Evolutionary conservation across 2,113 vertebrate genomes (phyloP), one percentile per base, ranked within the genome.

Genomic region (Brachionichthys hirsutus): DNA sequence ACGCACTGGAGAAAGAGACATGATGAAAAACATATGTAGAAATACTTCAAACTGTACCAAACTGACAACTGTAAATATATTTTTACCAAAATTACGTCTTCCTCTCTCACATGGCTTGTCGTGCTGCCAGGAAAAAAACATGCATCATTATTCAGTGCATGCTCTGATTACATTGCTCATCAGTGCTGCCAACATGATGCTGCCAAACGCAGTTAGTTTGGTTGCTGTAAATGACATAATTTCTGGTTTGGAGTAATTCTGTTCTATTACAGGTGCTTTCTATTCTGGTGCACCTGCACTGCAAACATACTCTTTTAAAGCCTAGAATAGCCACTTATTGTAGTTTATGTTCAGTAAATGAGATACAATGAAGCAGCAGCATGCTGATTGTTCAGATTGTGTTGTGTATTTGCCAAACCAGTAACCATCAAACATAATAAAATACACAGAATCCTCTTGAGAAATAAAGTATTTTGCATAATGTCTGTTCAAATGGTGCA

Each of bases 161-260:
- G 71, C 70, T 85, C 65, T 54, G 70, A 69, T 81, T 81, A 62
- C 54, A 66, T 73, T 77, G 81, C 71, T 70, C 72, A 70, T 75
- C 72, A 51, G 54, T 17, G 52, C 70, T 80, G 79, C 73, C 81
- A 84, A 58, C 61, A 42, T 17, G 0, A 12, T 53, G 62, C 80
- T 82, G 78, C 82, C 80, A 85, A 82, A 82, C 59, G 65, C 66
- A 75, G 67, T 84, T 70, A 68, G 24, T 18, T 30, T 40, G 16
- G 62, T 78, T 62, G 58, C 75, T 63, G 67, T 67, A 35, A 71
- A 73, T 87, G 70, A 85, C 78, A 81, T 89, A 68, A 86, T 74
- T 52, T 70, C 70, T 84, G 80, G 84, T 79, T 43, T 16, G 0
- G 41, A 59, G 51, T 45, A 9, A 40, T 46, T 59, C 7, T 41